phyloP scores from a whole-genome alignment of 2,113 vertebrate genomes.

The Nycticorax nycticorax region DNA sequence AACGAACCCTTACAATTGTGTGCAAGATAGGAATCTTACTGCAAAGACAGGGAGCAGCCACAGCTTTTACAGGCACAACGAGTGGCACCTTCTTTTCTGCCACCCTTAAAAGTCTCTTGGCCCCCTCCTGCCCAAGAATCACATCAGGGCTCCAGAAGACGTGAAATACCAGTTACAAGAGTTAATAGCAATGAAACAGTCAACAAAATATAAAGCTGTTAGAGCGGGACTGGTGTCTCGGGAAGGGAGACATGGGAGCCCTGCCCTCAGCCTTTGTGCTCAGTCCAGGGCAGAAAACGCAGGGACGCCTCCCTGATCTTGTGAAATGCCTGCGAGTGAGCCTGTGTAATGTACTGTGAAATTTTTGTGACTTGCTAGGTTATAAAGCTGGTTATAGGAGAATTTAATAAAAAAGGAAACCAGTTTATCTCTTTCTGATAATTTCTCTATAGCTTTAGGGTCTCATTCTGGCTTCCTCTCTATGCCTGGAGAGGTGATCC shows the following conservation, averaged over 20 bases:
- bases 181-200: background rate
- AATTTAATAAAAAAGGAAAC: conserved; percentile 70
- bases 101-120: background rate
- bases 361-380: conserved; percentile 46
- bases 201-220: background rate
- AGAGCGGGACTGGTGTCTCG: background rate
- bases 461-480: conserved; percentile 29
- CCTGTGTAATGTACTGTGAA: background rate
- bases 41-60: background rate
- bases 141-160: background rate
- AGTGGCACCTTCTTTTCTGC: background rate
- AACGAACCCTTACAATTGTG: rapidly evolving
- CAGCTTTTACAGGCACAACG: rapidly evolving
- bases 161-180: background rate
- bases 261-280: conserved; percentile 28
- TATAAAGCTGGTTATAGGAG: conserved; percentile 63
- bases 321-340: conserved; percentile 28
- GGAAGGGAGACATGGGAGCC: background rate
- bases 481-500: conserved; percentile 29
- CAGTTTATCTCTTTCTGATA: conserved; percentile 62
- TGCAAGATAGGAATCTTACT: background rate
- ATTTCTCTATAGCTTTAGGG: conserved; percentile 53
- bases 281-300: background rate
- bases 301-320: background rate
- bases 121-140: background rate